Evolutionary conservation across 2,888 invertebrate genomes (phyloP), one percentile per base, ranked within the genome.

Genomic region (Acrobasis repandana): DNA sequence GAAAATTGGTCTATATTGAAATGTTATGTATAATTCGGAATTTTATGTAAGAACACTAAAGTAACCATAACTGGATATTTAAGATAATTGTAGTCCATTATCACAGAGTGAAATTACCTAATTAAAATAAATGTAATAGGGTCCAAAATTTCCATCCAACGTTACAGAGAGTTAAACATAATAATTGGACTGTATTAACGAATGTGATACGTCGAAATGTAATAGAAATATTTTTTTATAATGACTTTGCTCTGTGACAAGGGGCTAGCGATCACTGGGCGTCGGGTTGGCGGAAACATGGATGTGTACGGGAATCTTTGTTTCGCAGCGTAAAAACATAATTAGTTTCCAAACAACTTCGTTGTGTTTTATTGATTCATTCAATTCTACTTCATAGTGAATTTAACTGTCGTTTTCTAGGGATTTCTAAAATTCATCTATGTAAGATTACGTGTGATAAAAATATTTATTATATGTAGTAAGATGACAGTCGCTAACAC

Each of bases 301-400:
- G 91, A 88, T 86, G 83, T 72, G 91, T 92, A 92, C 91, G 91
- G 92, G 91, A 89, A 84, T 90, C 92, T 89, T 83, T 90, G 91
- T 91, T 92, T 91, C 88, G 67, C 66, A 72, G 73, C 83, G 85
- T 86, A 86, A 88, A 89, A 89, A 88, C 90, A 90, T 90, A 90
- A 90, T 90, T 90, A 90, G 90, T 82, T 80, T 78, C 65, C 63
- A 71, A 61, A 62, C 62, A 62, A 66, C 64, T 73, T 76, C 72
- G 54, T 67, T 73, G 76, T 69, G 72, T 73, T 69, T 28, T 69
- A 60, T 70, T 63, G 68, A 68, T 72, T 63, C 69, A 61, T 69
- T 67, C 68, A 69, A 72, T 72, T 63, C 71, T 71, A 72, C 67
- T 66, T 68, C 69, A 67, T 70, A 73, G 66, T 73, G 67, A 72